These are phyloP conservation scores for Danio choprae DNA, from an alignment of 2,797 vertebrate species.

Conservation along the genomic window DNA sequence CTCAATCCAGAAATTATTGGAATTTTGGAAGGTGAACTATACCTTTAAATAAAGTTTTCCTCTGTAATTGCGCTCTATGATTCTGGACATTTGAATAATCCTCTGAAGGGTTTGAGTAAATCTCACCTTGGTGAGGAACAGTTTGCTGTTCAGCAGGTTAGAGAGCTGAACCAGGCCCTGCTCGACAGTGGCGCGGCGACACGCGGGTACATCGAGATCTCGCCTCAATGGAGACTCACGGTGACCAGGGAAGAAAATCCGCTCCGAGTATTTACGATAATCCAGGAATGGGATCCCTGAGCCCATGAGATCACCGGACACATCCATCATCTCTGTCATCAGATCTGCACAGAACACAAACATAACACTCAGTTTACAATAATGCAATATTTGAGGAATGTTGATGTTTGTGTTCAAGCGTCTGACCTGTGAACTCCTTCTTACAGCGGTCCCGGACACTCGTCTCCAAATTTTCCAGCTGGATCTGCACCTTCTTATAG, in stretches of 20 bases:
- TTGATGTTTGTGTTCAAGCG: neutral
- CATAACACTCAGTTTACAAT: neutral
- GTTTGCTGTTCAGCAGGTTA: constrained; percentile 97
- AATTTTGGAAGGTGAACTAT: too few relatives aligned
- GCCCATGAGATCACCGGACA: constrained; percentile 95
- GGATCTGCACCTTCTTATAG: constrained; percentile 98
- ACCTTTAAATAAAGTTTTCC: too few relatives aligned
- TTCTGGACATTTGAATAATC: neutral
- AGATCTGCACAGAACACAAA: constrained; percentile 79
- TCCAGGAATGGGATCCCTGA: constrained; percentile 96
- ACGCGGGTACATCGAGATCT: constrained; percentile 91
- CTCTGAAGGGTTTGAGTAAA: neutral
- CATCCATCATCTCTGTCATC: constrained; percentile 99
- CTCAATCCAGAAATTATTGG: too few relatives aligned
- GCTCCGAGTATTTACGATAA: constrained; percentile 91
- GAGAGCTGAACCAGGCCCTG: constrained; percentile 95
- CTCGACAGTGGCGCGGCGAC: constrained; percentile 90
- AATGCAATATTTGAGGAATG: neutral
- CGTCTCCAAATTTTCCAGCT: constrained; percentile 96
- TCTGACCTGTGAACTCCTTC: constrained; percentile 94
- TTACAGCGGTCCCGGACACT: constrained; percentile 97
- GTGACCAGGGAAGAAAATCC: constrained; percentile 97
- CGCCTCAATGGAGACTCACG: constrained; percentile 90
- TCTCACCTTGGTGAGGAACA: constrained; percentile 93
- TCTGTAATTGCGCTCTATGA: too few relatives aligned